A percentile compares a stretch with the other conserved stretches of the same genome.
These are phyloP conservation scores for Plotosus lineatus DNA, from an alignment of 2,113 vertebrate species.

Conservation along the genomic window DNA sequence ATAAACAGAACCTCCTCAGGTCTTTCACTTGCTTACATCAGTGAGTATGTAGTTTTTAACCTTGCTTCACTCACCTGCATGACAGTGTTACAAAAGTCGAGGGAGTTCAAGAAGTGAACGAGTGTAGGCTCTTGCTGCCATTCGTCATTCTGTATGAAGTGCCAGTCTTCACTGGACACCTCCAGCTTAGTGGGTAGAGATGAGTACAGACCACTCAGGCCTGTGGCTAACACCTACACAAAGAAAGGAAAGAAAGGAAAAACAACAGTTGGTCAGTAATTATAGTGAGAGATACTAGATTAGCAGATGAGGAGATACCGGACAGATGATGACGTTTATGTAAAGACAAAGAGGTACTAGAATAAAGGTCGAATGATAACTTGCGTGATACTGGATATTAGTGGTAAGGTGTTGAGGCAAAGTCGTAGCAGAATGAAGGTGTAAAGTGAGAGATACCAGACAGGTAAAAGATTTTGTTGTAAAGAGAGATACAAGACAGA, in stretches of 20 bases:
- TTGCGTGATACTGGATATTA: too few relatives aligned
- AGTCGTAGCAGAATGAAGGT: neutral
- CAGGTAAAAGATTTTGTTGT: neutral
- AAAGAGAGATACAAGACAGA: neutral
- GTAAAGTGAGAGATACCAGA: neutral
- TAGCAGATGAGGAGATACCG: neutral
- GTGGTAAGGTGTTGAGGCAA: neutral
- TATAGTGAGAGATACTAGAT: neutral
- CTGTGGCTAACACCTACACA: conserved; percentile 92
- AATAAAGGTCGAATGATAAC: too few relatives aligned
- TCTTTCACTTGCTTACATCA: neutral
- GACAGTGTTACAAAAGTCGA: conserved; percentile 96
- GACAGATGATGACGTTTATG: neutral
- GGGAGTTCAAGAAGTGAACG: conserved; percentile 94
- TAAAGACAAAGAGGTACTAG: neutral
- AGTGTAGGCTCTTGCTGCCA: conserved; percentile 87
- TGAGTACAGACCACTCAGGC: conserved; percentile 93
- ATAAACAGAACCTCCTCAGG: neutral
- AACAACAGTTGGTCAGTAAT: too few relatives aligned
- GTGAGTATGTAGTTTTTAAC: neutral
- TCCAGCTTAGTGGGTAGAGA: conserved; percentile 92
- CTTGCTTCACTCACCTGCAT: conserved; percentile 80
- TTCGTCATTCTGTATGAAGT: conserved; percentile 88
- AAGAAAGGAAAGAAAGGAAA: conserved; percentile 58
- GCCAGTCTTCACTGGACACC: conserved; percentile 88